These are phyloP conservation scores for Tamias sibiricus DNA, from an alignment of 2,113 vertebrate species.

Conservation along the genomic window DNA sequence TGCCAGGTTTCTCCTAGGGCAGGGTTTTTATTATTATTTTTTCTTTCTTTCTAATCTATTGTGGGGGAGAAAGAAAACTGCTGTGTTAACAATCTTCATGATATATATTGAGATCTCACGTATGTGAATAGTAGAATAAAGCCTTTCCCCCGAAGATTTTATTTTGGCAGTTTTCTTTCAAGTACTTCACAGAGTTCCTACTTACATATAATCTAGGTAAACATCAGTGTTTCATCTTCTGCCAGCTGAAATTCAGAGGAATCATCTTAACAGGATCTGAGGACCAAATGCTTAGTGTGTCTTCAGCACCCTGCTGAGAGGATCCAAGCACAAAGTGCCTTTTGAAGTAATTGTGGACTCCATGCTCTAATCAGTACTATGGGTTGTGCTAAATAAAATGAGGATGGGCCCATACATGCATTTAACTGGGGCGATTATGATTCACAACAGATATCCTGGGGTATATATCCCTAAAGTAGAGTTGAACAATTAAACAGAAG, in stretches of 20 bases:
- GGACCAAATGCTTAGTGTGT: neutral
- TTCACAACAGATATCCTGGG: neutral
- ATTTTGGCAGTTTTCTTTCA: conserved; percentile 8
- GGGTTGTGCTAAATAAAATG: neutral
- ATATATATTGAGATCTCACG: neutral
- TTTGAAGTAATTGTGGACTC: conserved; percentile 39
- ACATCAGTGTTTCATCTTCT: conserved; percentile 43
- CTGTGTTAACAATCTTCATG: neutral
- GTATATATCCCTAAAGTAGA: neutral
- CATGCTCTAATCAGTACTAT: neutral
- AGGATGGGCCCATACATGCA: neutral
- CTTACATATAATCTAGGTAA: conserved; percentile 32
- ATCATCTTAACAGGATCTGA: neutral
- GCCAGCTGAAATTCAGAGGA: neutral
- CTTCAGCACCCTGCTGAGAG: neutral
- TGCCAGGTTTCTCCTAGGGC: neutral
- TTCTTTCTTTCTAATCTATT: neutral
- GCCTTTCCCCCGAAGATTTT: neutral
- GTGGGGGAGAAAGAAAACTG: neutral
- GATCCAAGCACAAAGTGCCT: neutral
- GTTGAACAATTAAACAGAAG: conserved; percentile 30
- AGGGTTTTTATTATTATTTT: no score
- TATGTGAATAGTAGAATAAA: neutral
- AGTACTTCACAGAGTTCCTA: conserved; percentile 22
- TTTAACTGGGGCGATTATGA: neutral